Conservation (phyloP, 1,140 invertebrate species). For the Sipha flava region DNA sequence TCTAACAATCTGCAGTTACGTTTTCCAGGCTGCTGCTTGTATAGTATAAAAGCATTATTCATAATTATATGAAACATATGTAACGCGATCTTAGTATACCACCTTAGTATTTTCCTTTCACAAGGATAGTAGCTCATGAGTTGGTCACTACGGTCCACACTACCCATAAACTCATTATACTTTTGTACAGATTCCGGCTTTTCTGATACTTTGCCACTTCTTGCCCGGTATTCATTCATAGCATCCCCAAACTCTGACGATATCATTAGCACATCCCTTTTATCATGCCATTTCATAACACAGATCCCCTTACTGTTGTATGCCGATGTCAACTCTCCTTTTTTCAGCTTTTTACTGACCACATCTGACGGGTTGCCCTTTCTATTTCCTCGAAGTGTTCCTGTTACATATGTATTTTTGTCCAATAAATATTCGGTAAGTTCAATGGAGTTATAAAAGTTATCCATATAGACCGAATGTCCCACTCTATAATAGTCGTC, state of each 20-base stretch:
- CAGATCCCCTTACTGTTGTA: neutral
- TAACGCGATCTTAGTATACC: neutral
- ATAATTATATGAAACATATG: neutral
- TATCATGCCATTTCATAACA: slow-evolving; percentile 1
- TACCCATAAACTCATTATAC: slow-evolving; percentile 4
- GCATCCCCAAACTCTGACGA: neutral
- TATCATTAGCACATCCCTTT: neutral
- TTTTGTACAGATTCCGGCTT: neutral
- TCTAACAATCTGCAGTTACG: neutral
- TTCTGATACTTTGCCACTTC: neutral
- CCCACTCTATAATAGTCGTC: neutral
- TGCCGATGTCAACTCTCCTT: neutral
- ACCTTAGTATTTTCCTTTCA: neutral
- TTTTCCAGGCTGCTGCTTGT: neutral
- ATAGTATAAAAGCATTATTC: neutral
- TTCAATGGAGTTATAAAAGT: neutral
- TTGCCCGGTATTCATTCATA: neutral
- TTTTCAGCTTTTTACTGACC: neutral
- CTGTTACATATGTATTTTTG: neutral
- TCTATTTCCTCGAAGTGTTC: neutral
- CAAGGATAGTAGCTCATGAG: neutral
- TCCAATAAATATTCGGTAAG: neutral
- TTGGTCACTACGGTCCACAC: neutral
- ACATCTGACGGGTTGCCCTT: neutral
- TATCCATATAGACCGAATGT: slow-evolving; percentile 7